Conservation (phyloP, 2,797 vertebrate species). For the Novumbra hubbsi region DNA sequence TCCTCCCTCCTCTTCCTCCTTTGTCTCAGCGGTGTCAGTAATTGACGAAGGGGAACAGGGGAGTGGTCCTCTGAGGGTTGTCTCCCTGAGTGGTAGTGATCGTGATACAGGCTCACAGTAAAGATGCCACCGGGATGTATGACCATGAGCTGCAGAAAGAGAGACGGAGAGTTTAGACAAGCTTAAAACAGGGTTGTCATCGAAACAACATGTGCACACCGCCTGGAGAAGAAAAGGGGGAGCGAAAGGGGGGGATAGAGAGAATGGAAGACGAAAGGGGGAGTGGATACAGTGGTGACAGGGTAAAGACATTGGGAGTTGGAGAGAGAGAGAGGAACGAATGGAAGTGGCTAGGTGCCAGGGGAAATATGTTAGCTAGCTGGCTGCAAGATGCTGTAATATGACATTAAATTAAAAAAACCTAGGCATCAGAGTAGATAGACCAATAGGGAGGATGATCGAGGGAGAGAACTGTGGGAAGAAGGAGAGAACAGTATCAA, state of each 20-base stretch:
- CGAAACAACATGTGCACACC: neutral
- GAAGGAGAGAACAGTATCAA: too few species aligned
- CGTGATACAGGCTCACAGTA: neutral
- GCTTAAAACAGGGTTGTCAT: neutral
- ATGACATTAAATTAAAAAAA: too few species aligned
- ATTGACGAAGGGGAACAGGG: neutral
- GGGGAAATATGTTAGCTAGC: too few species aligned
- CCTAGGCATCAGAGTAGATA: too few species aligned
- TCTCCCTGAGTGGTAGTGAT: constrained; percentile 7
- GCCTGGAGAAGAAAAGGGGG: neutral
- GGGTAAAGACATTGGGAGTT: too few species aligned
- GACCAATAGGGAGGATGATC: too few species aligned
- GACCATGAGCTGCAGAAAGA: constrained; percentile 20
- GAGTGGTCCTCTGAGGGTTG: neutral
- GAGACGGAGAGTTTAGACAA: neutral
- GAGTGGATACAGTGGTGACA: constrained; percentile 7
- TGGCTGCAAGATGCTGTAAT: too few species aligned
- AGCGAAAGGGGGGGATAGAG: neutral
- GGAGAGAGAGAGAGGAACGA: too few species aligned
- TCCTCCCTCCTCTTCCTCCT: neutral
- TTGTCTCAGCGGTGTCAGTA: constrained; percentile 18
- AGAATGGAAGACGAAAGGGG: constrained; percentile 16
- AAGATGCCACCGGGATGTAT: neutral
- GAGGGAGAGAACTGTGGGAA: too few species aligned
- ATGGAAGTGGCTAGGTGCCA: too few species aligned